A percentile compares a stretch with the other conserved stretches of the same genome.
Conservation (phyloP, 1,140 invertebrate genomes). For the Trichonephila clavipes region DNA sequence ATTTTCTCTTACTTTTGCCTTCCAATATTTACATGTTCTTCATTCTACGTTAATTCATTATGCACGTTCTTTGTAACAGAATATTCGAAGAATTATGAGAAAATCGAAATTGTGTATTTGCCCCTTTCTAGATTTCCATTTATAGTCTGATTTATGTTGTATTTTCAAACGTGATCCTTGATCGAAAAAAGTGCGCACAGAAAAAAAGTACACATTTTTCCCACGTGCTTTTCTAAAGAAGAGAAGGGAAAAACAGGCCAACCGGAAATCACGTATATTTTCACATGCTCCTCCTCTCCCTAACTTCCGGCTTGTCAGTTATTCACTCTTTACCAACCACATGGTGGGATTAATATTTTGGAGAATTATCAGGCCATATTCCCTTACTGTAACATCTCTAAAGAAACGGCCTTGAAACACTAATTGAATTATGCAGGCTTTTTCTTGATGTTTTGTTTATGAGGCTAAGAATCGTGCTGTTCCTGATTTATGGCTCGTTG, state of each 20-base stretch:
- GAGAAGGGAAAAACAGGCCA: constrained; percentile 37
- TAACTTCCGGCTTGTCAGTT: constrained; percentile 20
- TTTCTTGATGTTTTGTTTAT: constrained; percentile 8
- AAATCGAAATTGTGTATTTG: not conserved
- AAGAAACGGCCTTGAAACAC: constrained; percentile 14
- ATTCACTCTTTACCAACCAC: not conserved
- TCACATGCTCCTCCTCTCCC: constrained; percentile 27
- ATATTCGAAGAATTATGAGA: not conserved
- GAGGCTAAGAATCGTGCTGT: constrained; percentile 2
- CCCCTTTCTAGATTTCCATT: not conserved
- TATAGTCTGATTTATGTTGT: not conserved
- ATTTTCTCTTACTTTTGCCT: too few relatives aligned
- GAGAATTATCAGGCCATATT: not conserved
- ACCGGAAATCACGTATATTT: constrained; percentile 43
- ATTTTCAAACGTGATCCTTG: constrained; percentile 13
- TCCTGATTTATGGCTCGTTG: not conserved
- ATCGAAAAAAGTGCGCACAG: not conserved
- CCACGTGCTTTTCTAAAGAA: constrained; percentile 53
- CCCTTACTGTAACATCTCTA: not conserved
- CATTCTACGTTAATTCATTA: too few relatives aligned
- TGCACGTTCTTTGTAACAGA: not conserved
- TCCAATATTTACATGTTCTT: too few relatives aligned
- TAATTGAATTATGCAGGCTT: constrained; percentile 1
- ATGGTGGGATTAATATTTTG: not conserved
- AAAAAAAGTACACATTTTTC: constrained; percentile 48